Evolutionary conservation across 2,888 invertebrate species (phyloP).

Genomic region (Sarcophaga caerulescens): DNA sequence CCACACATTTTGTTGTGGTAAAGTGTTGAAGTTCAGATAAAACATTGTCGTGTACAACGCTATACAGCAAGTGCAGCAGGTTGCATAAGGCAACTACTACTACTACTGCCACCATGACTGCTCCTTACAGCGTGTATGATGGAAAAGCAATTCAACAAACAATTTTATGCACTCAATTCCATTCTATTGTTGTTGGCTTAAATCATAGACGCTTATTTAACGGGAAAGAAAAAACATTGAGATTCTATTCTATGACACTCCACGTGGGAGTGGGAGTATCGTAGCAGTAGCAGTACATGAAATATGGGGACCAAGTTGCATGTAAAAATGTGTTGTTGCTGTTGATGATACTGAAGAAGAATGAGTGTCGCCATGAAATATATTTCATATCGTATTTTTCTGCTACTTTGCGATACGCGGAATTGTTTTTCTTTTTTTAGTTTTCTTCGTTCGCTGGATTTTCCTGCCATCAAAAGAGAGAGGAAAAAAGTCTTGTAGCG

Average conservation of each 20-base stretch:
- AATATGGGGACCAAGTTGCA: background rate
- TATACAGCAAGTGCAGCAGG: slow-evolving; percentile 8
- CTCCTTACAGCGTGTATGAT: background rate
- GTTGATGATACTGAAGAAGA: slow-evolving; percentile 51
- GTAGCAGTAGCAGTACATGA: background rate
- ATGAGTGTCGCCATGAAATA: slow-evolving; percentile 56
- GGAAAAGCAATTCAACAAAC: slow-evolving; percentile 56
- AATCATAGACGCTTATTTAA: slow-evolving; percentile 30
- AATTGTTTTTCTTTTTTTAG: background rate
- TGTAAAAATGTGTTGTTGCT: slow-evolving; percentile 11
- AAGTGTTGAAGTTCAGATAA: slow-evolving; percentile 70
- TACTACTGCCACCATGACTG: background rate
- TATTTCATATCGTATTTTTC: slow-evolving; percentile 47
- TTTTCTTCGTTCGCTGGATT: background rate
- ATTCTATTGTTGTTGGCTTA: slow-evolving; percentile 56
- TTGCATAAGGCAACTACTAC: slow-evolving; percentile 23
- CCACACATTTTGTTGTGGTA: slow-evolving; percentile 62
- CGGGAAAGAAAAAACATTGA: background rate
- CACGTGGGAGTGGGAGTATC: background rate
- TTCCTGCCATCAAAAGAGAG: background rate
- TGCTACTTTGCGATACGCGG: slow-evolving; percentile 2
- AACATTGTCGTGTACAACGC: slow-evolving; percentile 58
- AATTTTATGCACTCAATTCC: slow-evolving; percentile 54
- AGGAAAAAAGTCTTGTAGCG: slow-evolving; percentile 13
- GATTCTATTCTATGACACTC: no score